Evolutionary conservation across 1,140 invertebrate genomes (phyloP).

Genomic region (Papilio dardanus): DNA sequence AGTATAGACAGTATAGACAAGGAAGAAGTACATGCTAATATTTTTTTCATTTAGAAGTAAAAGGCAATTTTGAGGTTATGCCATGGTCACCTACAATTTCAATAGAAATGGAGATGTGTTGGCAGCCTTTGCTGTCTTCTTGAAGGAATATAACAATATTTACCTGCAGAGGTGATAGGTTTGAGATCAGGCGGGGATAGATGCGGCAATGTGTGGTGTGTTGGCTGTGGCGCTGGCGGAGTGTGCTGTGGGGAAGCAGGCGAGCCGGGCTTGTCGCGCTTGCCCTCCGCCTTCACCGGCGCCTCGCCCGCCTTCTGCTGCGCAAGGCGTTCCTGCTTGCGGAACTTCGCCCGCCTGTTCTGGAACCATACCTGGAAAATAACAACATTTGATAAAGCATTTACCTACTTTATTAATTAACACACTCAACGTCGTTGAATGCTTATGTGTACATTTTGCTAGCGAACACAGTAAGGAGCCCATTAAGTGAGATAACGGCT

Average conservation of each 20-base stretch:
- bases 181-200: conserved; percentile 79
- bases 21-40: no score
- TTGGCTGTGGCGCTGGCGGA: conserved; percentile 67
- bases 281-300: conserved; percentile 73
- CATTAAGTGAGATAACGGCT: no score
- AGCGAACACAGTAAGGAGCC: no score
- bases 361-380: conserved; percentile 95
- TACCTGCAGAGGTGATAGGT: conserved; percentile 79
- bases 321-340: conserved; percentile 94
- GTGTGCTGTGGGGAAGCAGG: conserved; percentile 70
- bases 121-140: not conserved
- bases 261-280: conserved; percentile 67
- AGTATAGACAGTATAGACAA: no score
- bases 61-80: not conserved
- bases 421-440: no score
- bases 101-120: not conserved
- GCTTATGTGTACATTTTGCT: no score
- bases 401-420: not conserved
- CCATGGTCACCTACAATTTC: not conserved
- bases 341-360: conserved; percentile 95
- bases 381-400: conserved; percentile 20
- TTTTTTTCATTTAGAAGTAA: not conserved
- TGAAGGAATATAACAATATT: not conserved
- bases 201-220: conserved; percentile 77
- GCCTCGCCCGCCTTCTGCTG: conserved; percentile 87